Percentiles rank a stretch among this genome's conserved stretches.
Conservation (phyloP, 2,888 invertebrate genomes). For the Agonopterix subpropinquella region DNA sequence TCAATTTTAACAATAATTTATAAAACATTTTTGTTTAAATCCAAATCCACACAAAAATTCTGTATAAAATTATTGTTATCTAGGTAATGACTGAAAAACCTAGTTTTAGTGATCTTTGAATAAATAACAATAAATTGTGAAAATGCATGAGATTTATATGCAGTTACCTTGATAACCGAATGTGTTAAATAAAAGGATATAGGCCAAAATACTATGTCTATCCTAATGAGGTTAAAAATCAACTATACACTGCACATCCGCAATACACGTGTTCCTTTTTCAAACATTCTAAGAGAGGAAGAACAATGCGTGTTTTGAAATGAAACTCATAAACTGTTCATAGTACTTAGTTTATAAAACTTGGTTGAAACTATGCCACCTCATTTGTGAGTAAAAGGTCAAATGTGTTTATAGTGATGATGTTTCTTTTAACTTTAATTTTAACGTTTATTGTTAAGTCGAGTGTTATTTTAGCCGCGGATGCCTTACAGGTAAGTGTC, state of each 20-base stretch:
- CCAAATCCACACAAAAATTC: too few relatives aligned
- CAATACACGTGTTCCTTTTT: slow-evolving; percentile 1
- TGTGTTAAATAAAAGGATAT: too few relatives aligned
- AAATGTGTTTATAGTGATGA: slow-evolving; percentile 10
- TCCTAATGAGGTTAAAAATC: too few relatives aligned
- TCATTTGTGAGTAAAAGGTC: background rate
- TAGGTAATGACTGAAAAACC: too few relatives aligned
- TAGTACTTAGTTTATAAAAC: slow-evolving; percentile 32
- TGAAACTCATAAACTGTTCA: slow-evolving; percentile 15
- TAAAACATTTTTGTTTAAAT: too few relatives aligned
- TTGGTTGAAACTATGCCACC: slow-evolving; percentile 8
- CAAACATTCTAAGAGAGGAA: background rate
- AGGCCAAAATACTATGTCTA: too few relatives aligned
- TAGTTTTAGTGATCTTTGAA: too few relatives aligned
- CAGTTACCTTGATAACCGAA: too few relatives aligned
- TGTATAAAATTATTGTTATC: too few relatives aligned
- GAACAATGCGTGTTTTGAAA: slow-evolving; percentile 24
- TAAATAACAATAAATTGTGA: too few relatives aligned
- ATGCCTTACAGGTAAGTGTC: background rate
- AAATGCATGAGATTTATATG: too few relatives aligned
- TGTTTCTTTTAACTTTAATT: slow-evolving; percentile 13
- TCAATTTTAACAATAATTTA: too few relatives aligned
- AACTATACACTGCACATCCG: background rate
- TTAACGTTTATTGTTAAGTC: slow-evolving; percentile 9
- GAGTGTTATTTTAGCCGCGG: background rate